Base-by-base conservation (phyloP, 2,113 vertebrate genomes). In the Vidua chalybeata region DNA sequence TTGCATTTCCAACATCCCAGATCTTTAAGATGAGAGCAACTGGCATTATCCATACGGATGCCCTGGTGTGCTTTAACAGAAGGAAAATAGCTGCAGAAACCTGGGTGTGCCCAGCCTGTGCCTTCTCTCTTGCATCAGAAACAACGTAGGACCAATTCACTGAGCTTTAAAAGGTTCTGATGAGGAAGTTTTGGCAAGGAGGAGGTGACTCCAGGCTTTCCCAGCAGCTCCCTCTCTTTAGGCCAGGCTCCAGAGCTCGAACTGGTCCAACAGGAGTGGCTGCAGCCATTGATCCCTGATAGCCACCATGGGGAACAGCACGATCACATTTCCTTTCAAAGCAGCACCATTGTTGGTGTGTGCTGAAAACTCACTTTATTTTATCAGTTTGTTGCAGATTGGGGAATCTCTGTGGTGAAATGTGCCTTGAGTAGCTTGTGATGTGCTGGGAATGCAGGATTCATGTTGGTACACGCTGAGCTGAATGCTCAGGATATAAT, bases 321-420 rank as follows among this genome's bases (percentile, higher is more conserved):
- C 1, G 2, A 17, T 13, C 72, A n/a, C 5, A 0, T 63, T 54
- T 58, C 72, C 68, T 55, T 63, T 31, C 61, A 4, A 41, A 87
- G 61, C 6, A 33, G 20, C 6, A 0, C n/a, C 0, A 0, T 28
- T 46, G 33, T 45, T 63, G 23, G n/a, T 4, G 1, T 28, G 6
- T 7, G 45, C 59, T 23, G 9, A 62, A n/a, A 12, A 6, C 15
- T 94, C 33, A 1, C 41, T 46, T 49, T 8, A 9, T 73, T 85
- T 73, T 56, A 64, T 58, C 51, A 56, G 0, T 41, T 30, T 39
- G 5, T 56, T 68, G 33, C 28, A 18, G 35, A 22, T 2, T 18
- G 18, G 31, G 46, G 28, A 35, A 16, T 82, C 56, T 84, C 43
- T 30, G 37, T 69, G 54, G 45, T 1, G 6, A 72, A 87, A 51